Conservation (phyloP, 2,797 vertebrate species). For the Enteromius mattozi region DNA sequence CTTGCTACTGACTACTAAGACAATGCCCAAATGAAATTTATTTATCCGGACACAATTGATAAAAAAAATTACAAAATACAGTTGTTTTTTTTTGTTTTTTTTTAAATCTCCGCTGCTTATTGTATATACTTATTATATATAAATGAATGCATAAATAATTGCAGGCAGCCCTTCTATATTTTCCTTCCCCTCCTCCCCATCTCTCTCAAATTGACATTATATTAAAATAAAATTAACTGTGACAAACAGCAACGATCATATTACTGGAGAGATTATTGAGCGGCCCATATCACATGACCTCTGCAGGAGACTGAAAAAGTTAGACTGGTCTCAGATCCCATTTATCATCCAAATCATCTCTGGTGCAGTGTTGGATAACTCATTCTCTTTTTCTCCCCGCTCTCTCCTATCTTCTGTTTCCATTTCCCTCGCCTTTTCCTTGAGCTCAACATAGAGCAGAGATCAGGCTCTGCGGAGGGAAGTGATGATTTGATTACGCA, state of each 20-base stretch:
- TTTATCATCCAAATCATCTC: slow-evolving; percentile 51
- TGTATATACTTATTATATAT: neutral
- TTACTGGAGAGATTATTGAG: slow-evolving; percentile 46
- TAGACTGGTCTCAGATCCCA: slow-evolving; percentile 16
- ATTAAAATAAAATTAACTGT: slow-evolving; percentile 16
- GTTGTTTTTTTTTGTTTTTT: too few species aligned
- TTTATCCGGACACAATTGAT: neutral
- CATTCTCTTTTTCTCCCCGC: slow-evolving; percentile 14
- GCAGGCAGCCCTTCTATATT: slow-evolving; percentile 13
- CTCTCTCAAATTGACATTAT: neutral
- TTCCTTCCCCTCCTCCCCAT: neutral
- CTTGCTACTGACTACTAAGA: neutral
- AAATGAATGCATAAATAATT: slow-evolving; percentile 9
- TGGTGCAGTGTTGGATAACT: slow-evolving; percentile 49
- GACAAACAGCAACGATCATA: slow-evolving; percentile 16
- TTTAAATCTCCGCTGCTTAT: neutral
- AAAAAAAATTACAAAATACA: neutral
- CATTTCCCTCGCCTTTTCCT: neutral
- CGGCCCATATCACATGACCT: slow-evolving; percentile 40
- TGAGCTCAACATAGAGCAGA: slow-evolving; percentile 1
- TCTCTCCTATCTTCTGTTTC: neutral
- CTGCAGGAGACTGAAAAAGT: slow-evolving; percentile 41
- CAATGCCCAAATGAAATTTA: neutral
- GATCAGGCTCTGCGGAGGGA: slow-evolving; percentile 16
- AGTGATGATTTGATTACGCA: slow-evolving; percentile 44